These are phyloP conservation scores for Campoletis raptor DNA, from an alignment of 2,888 invertebrate species.

Conservation along the genomic window DNA sequence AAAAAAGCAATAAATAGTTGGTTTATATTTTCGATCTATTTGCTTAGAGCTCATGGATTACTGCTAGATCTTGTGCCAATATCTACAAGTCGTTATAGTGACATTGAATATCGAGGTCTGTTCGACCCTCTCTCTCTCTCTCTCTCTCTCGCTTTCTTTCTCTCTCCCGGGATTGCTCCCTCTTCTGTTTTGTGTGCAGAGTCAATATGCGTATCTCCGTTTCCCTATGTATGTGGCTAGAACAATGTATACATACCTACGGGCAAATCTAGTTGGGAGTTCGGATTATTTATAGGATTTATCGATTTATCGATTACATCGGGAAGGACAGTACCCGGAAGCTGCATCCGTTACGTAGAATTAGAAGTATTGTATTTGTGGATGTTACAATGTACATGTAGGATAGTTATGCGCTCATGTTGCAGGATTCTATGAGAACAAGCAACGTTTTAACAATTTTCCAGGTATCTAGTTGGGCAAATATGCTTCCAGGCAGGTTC, in stretches of 20 bases:
- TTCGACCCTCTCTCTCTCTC: neutral
- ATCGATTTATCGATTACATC: conserved; percentile 54
- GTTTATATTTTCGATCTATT: neutral
- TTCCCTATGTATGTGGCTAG: neutral
- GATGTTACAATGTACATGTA: neutral
- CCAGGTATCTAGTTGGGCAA: neutral
- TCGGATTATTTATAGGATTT: conserved; percentile 52
- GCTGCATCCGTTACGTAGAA: conserved; percentile 19
- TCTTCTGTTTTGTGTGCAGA: neutral
- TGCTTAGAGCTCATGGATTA: neutral
- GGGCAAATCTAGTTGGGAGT: conserved; percentile 7
- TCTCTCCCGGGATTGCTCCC: neutral
- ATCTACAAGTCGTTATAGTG: neutral
- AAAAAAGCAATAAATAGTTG: neutral
- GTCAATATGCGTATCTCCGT: conserved; percentile 13
- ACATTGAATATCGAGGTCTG: neutral
- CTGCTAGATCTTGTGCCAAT: neutral
- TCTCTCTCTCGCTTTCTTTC: neutral
- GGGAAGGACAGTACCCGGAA: conserved; percentile 1
- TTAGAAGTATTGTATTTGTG: conserved; percentile 50
- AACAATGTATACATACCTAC: conserved; percentile 8
- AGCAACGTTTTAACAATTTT: neutral
- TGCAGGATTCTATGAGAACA: neutral
- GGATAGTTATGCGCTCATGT: neutral
- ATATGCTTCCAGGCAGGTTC: neutral